Base-by-base conservation (phyloP, 2,797 vertebrate genomes). In the Atherinosoma microstoma region DNA sequence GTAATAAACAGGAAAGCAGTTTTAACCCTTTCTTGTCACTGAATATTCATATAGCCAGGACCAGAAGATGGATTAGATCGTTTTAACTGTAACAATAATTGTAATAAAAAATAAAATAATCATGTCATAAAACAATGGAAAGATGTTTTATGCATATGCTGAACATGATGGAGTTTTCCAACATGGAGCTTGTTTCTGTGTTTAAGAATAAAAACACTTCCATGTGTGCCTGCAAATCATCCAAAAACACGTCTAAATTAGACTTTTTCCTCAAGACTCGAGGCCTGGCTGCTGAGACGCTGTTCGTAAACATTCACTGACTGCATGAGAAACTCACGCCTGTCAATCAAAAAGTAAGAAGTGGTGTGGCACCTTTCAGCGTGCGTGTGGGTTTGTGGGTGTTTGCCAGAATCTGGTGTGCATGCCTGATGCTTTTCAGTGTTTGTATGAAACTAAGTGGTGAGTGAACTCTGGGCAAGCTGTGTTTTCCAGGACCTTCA, bases 401-500 rank as follows among this genome's bases (percentile, higher is more conserved):
- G 3, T 65, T 24, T 45, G 20, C 8, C 53, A 67, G 4, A 58
- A 36, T 57, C 56, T 10, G n/a, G 12, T 27, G 27, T 67, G 47
- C 70, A 0, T 20, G 9, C 2, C 20, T 24, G 36, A 27, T 58
- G 47, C 60, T 49, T 73, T 71, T 24, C 9, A 15, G 27, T n/a
- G 45, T 47, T 47, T 64, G 38, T 54, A 6, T 58, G 15, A 62
- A 63, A 27, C 56, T 64, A 32, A 45, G n/a, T 71, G 53, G 75
- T 82, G 20, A 53, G 71, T 75, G 76, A 78, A 78, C 73, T 69
- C 54, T 68, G 70, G 40, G 16, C 4, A 3, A 57, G 56, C 51
- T 72, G 65, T 59, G 47, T 84, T 75, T 77, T 80, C 42, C 70
- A 79, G 58, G 62, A 75, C 20, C 35, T 51, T 16, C 5, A 1